Base-by-base conservation (phyloP, 2,113 vertebrate species). In the Pteruthius melanotis region DNA sequence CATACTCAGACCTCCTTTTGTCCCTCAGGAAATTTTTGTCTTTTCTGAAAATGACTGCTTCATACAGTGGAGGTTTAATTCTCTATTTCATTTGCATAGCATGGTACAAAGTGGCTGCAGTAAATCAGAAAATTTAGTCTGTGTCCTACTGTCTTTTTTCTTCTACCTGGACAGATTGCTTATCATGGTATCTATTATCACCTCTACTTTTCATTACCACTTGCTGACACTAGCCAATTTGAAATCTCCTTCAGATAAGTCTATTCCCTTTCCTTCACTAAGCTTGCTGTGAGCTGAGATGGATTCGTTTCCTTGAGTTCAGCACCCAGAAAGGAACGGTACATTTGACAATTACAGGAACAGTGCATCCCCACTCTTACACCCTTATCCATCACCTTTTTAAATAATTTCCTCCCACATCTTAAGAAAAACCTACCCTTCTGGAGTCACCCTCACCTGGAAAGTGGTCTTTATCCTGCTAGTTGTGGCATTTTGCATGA, bases 101-200 rank as follows among this genome's bases (percentile, higher is more conserved):
- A 17, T 50, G 22, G 42, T 59, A 54, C 21, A 50, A 89, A 86
- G 39, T 44, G 30, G 35, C 40, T 79, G 61, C 2, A 6, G 24
- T 31, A 85, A 63, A 80, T 76, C 33, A 83, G 74, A 83, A 91
- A 74, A 87, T 91, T 53, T 69, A 83, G 72, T 74, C 56, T 86
- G 14, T 59, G 22, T 60, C 72, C 54, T 89, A 75, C 71, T 37
- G 35, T 78, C 44, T 90, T 68, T 92, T 94, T 77, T 65, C 42
- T 93, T 79, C 74, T 47, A 92, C 68, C 71, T 86, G 79, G 66
- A 70, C 30, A 80, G 63, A 88, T 77, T 85, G 39, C 64, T 94
- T 83, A 90, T 85, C 71, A 31, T 64, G 47, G 57, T 77, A 79
- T 88, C 75, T 83, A 66, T 91, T 96, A 90, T 90, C 95, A 90